Evolutionary conservation across 1,140 invertebrate species (phyloP), one percentile per base, ranked within the genome.

Genomic region (Eriosoma lanigerum): DNA sequence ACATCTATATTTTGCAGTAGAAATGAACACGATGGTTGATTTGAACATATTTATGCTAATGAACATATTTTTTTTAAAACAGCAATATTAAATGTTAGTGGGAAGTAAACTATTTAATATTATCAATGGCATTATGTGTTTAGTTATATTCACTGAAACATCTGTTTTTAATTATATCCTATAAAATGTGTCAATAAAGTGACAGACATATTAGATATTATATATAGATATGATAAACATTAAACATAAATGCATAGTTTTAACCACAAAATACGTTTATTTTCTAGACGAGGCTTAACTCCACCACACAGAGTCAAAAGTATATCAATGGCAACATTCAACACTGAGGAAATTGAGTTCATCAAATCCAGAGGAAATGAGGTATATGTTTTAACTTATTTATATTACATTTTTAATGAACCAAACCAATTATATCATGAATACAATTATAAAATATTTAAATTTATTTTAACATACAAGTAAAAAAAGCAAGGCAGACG

Each of bases 261-360:
- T 72, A 13, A 29, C 17, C 17, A 58, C 32, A 58, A 48, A 73
- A 75, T 84, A 78, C 83, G 84, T 81, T 85, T 82, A 26, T 73
- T 44, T 80, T 84, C 52, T 88, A 98, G 96, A 86, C 91, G 97
- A 86, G 97, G 97, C 73, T 87, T 99, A 83, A 98, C 96, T 84
- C 97, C 97, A 64, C 97, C 97, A 81, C 96, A 98, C 87, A 89
- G 97, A 82, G 96, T 98, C 44, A 99, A 99, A 87, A 98, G 97
- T 50, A 98, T 99, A 84, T 98, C 96, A 10, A 98, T 99, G 97
- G 95, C 97, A 58, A 97, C 94, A 84, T 99, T 99, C 86, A 96
- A 93, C 81, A 90, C 92, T 82, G 97, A 99, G 83, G 97, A 99
- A 88, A 93, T 99, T 85, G 95, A 97, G 85, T 93, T 94, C 84